Evolutionary conservation across 2,797 vertebrate species (phyloP), one percentile per base, ranked within the genome.

Genomic region (Aselliscus stoliczkanus): DNA sequence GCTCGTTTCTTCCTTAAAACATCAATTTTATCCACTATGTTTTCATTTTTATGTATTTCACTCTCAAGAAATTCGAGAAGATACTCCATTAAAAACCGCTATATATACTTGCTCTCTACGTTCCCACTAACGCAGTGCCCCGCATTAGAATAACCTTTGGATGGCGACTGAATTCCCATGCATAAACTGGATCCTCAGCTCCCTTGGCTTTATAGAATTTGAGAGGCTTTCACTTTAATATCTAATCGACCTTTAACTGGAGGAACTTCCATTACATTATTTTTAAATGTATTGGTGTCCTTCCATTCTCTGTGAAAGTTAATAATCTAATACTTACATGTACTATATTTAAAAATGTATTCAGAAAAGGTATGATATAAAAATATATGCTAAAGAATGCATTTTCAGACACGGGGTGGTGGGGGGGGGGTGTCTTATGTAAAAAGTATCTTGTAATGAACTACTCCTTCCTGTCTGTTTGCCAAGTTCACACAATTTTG

Each of bases 251-350:
- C 83, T 92, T 95, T 87, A 90, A 81, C 56, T 87, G 62, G n/a
- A 95, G 31, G 62, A 90, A 82, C 25, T 85, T 85, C 67, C 39
- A 54, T 17, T n/a, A 58, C 4, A 37, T 60, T 62, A 34, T 21
- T 73, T 47, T 77, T 54, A 88, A 79, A 84, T 75, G 62, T 94
- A 65, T 3, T 73, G 39, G 39, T 76, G 31, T 50, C 67, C 76
- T 87, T 95, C 47, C 65, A 58, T 62, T 90, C 88, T 79, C 60
- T 72, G 73, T 70, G 91, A 79, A 95, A 94, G 64, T 86, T 82
- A 79, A 39, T 73, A 83, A 93, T 77, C 67, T 88, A 90, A 82
- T 18, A 86, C 34, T 9, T 70, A 94, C 88, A 73, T 20, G 12
- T 10, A 79, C 62, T 82, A 15, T 64, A 69, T 17, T 82, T 69